These are phyloP conservation scores for Furcifer pardalis DNA, from an alignment of 2,797 vertebrate genomes.

Conservation along the genomic window DNA sequence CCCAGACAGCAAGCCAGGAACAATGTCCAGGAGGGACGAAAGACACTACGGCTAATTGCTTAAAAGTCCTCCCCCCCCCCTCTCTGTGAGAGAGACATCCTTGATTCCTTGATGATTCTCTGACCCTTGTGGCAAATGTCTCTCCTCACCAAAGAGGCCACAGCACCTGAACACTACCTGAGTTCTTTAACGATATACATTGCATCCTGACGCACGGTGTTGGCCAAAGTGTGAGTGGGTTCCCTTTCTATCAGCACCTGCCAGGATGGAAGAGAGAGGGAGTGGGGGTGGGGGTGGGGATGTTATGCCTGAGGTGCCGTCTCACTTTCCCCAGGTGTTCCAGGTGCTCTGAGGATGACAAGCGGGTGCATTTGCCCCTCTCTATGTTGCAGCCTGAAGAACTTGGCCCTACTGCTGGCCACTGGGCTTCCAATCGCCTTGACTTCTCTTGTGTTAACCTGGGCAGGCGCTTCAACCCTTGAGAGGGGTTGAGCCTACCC, in stretches of 20 bases:
- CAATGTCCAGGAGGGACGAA: too few species aligned
- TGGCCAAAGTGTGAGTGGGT: neutral
- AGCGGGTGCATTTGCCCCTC: too few species aligned
- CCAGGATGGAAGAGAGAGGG: neutral
- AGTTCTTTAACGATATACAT: conserved; percentile 31
- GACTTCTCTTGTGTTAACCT: neutral
- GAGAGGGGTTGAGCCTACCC: too few species aligned
- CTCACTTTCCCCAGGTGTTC: neutral
- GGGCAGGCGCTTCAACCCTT: neutral
- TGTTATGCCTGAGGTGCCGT: neutral
- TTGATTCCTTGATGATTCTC: too few species aligned
- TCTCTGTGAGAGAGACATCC: neutral
- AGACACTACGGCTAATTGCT: too few species aligned
- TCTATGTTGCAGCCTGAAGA: neutral
- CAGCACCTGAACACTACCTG: neutral
- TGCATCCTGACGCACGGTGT: conserved; percentile 18
- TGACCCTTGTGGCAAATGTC: too few species aligned
- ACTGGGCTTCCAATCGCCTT: neutral
- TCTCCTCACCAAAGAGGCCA: neutral
- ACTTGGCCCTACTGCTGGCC: neutral
- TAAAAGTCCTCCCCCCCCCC: neutral
- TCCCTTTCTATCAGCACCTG: conserved; percentile 34
- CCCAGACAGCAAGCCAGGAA: too few species aligned
- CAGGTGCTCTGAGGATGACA: neutral
- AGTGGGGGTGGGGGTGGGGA: neutral